Evolutionary conservation across 2,797 vertebrate species (phyloP).

Genomic region (Pteronotus mesoamericanus): DNA sequence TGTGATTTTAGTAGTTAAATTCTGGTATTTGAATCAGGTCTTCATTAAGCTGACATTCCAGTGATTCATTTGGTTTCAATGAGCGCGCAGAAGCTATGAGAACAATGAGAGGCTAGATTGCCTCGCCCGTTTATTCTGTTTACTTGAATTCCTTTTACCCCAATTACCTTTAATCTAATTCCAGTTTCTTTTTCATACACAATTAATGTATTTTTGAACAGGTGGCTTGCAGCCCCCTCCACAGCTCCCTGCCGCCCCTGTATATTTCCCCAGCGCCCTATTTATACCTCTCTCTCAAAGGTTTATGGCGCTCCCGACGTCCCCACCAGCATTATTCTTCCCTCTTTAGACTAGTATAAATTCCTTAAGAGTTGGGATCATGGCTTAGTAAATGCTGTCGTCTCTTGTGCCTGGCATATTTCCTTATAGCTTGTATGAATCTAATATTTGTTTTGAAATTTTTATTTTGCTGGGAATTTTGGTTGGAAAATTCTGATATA

Average conservation of each 20-base stretch:
- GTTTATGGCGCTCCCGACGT: not conserved
- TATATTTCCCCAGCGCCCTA: not conserved
- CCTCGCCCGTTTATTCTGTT: not conserved
- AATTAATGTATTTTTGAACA: not conserved
- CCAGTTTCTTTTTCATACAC: not conserved
- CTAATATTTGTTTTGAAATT: not conserved
- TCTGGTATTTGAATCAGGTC: not conserved
- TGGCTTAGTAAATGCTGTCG: not conserved
- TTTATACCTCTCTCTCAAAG: not conserved
- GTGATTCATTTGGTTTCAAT: not conserved
- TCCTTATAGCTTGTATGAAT: not conserved
- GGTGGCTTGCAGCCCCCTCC: not conserved
- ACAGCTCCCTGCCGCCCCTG: not conserved
- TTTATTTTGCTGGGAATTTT: not conserved
- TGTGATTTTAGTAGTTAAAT: not conserved
- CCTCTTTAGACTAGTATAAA: not conserved
- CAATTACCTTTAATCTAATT: slow-evolving; percentile 4
- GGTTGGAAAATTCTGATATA: not conserved
- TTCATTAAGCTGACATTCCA: not conserved
- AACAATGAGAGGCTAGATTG: not conserved
- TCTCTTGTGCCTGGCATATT: not conserved
- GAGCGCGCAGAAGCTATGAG: not conserved
- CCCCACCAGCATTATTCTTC: not conserved
- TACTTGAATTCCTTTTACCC: not conserved
- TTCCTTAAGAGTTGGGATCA: not conserved